A percentile compares a stretch with the other conserved stretches of the same genome.
Conservation (phyloP, 2,113 vertebrate species). For the Mesitornis unicolor region DNA sequence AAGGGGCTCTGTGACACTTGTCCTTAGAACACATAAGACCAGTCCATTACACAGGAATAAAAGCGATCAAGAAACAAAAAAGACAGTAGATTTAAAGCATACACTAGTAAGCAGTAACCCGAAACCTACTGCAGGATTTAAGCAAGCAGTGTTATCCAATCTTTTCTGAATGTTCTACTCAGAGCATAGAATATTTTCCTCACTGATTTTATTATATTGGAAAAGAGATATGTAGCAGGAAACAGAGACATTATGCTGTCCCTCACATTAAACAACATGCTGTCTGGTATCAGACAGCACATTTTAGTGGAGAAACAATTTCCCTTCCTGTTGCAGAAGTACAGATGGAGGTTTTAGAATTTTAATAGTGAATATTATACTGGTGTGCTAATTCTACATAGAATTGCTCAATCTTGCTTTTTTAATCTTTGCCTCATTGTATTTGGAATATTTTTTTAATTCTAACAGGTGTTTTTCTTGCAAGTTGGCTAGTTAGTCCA, state of each 20-base stretch:
- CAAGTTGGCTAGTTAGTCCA: not conserved
- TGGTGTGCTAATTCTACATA: not conserved
- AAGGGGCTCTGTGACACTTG: not conserved
- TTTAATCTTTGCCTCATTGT: not conserved
- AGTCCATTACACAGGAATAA: not conserved
- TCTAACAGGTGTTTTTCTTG: not conserved
- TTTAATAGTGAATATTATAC: not conserved
- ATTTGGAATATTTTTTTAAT: not conserved
- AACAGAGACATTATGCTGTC: not conserved
- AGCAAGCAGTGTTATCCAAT: not conserved
- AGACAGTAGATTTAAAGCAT: not conserved
- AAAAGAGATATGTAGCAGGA: not conserved
- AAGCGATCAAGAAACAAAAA: not conserved
- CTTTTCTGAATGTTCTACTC: not conserved
- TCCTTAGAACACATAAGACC: not conserved
- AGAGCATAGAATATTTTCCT: not conserved
- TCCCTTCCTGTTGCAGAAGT: not conserved
- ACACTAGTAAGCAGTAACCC: not conserved
- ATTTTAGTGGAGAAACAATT: not conserved
- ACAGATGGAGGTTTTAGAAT: not conserved
- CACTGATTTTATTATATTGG: not conserved
- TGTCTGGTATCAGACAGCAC: not conserved
- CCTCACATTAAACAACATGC: not conserved
- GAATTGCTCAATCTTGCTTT: not conserved
- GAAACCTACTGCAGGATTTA: not conserved